Evolutionary conservation across 1,140 invertebrate species (phyloP), one percentile per base, ranked within the genome.

Genomic region (Neocloeon triangulifer): DNA sequence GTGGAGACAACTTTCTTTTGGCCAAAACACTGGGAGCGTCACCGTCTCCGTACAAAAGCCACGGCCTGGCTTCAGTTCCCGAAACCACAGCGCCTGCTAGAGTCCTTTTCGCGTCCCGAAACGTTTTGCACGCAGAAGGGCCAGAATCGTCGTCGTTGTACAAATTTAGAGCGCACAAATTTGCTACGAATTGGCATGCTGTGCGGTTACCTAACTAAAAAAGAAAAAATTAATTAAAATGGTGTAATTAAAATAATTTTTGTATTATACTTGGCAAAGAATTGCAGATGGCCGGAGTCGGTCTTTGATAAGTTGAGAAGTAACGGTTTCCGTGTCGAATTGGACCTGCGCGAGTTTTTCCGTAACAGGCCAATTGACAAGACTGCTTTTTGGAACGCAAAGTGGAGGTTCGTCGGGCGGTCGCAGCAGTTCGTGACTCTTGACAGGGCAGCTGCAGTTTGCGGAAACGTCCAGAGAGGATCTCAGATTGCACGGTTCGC

Each of bases 161-260:
- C 22, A 73, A 48, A 2, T 64, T 62, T 16, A 76, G 41, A 0
- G 60, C 55, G 43, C 75, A 79, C 44, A 76, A 57, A 50, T 80
- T 78, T 2, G 64, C 64, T 20, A 79, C 46, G 31, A 65, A 48
- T 47, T 76, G 65, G 42, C 76, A 80, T 5, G 70, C 62, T 14
- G 52, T 58, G 27, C 36, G 44, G 42, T 64, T 53, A 29, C 51
- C 53, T 35, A 54, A 52, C 52, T 62, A 34, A 38, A 58, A 58
- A 44, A 44, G 41, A 27, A 47, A 43, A 30, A 6, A 30, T 35
- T n/a, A 19, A 33, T 19, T 17, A 33, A 35, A 30, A 20, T 13
- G n/a, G n/a, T 27, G 21, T 2, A 7, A 4, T 26, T 19, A 14
- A 10, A 2, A 12, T 30, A 6, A 3, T n/a, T 32, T 18, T 32